Conservation (phyloP, 2,113 vertebrate species). For the Leucopternis melanops region DNA sequence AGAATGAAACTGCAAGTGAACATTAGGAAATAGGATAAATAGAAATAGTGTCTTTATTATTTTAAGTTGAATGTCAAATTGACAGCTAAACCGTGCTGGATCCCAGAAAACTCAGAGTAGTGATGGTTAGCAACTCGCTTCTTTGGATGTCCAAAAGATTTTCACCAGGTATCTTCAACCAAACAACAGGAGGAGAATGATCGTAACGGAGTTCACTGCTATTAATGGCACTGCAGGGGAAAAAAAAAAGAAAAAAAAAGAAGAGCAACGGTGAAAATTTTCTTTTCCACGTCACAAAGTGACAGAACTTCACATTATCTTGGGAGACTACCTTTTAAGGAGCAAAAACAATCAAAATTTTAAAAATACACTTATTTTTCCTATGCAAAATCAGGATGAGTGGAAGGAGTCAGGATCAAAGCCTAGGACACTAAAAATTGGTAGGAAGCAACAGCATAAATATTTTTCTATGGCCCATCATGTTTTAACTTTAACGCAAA, state of each 20-base stretch:
- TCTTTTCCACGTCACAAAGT: background rate
- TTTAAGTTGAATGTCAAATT: slow-evolving; percentile 29
- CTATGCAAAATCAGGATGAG: background rate
- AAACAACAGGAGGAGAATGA: slow-evolving; percentile 87
- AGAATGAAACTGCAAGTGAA: slow-evolving; percentile 51
- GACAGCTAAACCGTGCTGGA: slow-evolving; percentile 17
- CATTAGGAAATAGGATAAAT: slow-evolving; percentile 58
- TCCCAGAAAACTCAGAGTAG: slow-evolving; percentile 14
- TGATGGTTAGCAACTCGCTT: background rate
- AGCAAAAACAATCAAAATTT: background rate
- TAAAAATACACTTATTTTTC: background rate
- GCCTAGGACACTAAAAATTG: background rate
- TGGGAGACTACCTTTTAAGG: background rate
- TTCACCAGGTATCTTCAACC: slow-evolving; percentile 70
- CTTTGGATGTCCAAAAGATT: slow-evolving; percentile 12
- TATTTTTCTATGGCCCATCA: background rate
- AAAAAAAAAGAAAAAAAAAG: background rate
- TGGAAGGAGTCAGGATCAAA: background rate
- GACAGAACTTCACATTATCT: background rate
- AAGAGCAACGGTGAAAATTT: background rate
- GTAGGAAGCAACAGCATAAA: background rate
- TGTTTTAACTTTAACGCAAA: background rate
- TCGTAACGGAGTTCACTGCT: slow-evolving; percentile 85
- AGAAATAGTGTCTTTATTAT: slow-evolving; percentile 65
- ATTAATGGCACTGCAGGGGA: slow-evolving; percentile 86